Evolutionary conservation across 2,113 vertebrate species (phyloP).

Genomic region (Cebus imitator): DNA sequence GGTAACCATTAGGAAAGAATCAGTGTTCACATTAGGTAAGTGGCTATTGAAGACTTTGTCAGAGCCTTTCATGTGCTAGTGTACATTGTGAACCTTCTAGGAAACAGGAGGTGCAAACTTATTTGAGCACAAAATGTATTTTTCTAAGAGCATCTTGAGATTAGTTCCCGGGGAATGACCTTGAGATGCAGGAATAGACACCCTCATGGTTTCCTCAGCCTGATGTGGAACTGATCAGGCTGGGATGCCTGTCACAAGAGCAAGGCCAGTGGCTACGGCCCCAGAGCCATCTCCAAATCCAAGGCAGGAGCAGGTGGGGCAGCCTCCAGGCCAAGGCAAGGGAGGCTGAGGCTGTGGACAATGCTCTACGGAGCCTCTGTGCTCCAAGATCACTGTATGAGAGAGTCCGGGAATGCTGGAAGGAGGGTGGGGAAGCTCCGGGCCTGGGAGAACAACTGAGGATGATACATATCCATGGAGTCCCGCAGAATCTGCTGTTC

Average conservation of each 20-base stretch:
- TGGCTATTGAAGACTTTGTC: not conserved
- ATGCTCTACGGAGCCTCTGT: not conserved
- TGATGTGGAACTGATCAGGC: not conserved
- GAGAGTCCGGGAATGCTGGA: not conserved
- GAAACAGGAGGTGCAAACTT: not conserved
- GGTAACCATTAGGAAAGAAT: not conserved
- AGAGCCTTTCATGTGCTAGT: not conserved
- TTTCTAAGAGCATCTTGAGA: not conserved
- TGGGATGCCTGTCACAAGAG: not conserved
- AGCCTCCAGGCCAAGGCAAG: not conserved
- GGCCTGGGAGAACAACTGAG: not conserved
- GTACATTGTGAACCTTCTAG: not conserved
- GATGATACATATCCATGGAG: fast-evolving
- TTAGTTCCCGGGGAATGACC: not conserved
- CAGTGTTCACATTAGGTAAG: not conserved
- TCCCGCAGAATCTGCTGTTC: fast-evolving
- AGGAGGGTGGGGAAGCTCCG: not conserved
- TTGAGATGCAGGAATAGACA: not conserved
- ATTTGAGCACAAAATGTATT: not conserved
- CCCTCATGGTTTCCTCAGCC: not conserved
- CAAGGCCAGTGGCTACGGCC: not conserved
- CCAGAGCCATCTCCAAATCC: not conserved
- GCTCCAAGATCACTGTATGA: not conserved
- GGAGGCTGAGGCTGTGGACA: not conserved
- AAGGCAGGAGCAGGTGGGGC: not conserved